These are phyloP conservation scores for Anoplolepis gracilipes DNA, from an alignment of 1,140 invertebrate genomes.

Conservation along the genomic window DNA sequence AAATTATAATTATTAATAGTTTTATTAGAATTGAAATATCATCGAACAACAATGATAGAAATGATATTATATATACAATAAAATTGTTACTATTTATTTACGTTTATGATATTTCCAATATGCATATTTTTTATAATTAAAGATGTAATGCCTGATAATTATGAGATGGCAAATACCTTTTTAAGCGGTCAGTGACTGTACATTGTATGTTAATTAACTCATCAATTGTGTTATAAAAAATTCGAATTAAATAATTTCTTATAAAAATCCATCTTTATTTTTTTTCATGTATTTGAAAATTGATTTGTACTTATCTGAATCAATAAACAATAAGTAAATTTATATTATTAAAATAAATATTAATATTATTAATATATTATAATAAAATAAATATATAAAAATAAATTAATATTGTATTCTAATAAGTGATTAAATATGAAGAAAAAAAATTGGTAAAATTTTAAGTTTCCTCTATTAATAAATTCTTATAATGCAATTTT, in stretches of 20 bases:
- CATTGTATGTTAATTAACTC: neutral
- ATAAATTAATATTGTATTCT: too few relatives aligned
- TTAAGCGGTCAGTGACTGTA: neutral
- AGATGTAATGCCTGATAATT: neutral
- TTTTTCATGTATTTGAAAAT: neutral
- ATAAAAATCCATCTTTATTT: neutral
- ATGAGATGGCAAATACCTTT: too few relatives aligned
- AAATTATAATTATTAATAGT: neutral
- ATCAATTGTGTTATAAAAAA: neutral
- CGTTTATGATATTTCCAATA: neutral
- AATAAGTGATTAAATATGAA: too few relatives aligned
- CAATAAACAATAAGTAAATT: too few relatives aligned
- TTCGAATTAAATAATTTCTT: neutral
- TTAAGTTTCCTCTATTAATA: neutral
- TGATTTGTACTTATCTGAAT: too few relatives aligned
- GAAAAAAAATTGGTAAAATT: too few relatives aligned
- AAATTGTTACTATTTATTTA: too few relatives aligned
- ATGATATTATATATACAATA: neutral
- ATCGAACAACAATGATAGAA: neutral
- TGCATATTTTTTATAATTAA: neutral
- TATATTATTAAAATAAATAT: too few relatives aligned
- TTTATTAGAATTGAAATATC: neutral
- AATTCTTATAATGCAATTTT: neutral
- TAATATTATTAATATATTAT: too few relatives aligned
- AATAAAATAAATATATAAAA: too few relatives aligned